Conservation (phyloP, 1,140 invertebrate genomes). For the Drosophila murphyi region DNA sequence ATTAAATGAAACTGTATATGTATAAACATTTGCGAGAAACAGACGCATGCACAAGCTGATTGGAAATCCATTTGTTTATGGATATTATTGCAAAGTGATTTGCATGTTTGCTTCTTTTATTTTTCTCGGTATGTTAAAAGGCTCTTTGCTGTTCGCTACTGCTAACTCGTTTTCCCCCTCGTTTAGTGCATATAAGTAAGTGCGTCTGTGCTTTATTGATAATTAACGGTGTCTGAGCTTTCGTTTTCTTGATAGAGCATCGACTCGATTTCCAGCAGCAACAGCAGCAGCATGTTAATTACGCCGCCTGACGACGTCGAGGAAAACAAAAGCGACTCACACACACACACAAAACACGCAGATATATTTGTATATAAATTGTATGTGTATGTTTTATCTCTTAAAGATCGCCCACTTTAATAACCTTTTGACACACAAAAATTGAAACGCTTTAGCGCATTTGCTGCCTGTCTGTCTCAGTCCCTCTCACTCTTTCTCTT, state of each 20-base stretch:
- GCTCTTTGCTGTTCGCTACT: neutral
- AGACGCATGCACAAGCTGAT: conserved; percentile 21
- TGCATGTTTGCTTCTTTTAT: conserved; percentile 23
- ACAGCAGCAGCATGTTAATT: conserved; percentile 22
- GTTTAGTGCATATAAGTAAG: conserved; percentile 63
- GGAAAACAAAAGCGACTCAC: conserved; percentile 42
- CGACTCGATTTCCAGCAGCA: conserved; percentile 28
- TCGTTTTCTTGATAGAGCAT: conserved; percentile 56
- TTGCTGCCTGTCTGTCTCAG: conserved; percentile 45
- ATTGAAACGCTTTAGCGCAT: conserved; percentile 75
- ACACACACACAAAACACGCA: conserved; percentile 15
- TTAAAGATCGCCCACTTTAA: conserved; percentile 64
- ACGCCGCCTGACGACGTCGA: conserved; percentile 16
- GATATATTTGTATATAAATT: neutral
- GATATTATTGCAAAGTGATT: conserved; percentile 72
- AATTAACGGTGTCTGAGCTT: conserved; percentile 72
- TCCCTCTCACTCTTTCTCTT: conserved; percentile 1
- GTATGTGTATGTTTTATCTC: conserved; percentile 35
- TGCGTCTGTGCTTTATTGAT: conserved; percentile 64
- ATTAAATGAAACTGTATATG: conserved; percentile 37
- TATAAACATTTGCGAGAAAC: conserved; percentile 57
- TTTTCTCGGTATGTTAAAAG: neutral
- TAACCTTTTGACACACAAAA: conserved; percentile 79
- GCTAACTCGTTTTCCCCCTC: neutral
- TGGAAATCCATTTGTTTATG: conserved; percentile 65